These are phyloP conservation scores for Octonoba sinensis DNA, from an alignment of 2,888 invertebrate species.

Conservation along the genomic window DNA sequence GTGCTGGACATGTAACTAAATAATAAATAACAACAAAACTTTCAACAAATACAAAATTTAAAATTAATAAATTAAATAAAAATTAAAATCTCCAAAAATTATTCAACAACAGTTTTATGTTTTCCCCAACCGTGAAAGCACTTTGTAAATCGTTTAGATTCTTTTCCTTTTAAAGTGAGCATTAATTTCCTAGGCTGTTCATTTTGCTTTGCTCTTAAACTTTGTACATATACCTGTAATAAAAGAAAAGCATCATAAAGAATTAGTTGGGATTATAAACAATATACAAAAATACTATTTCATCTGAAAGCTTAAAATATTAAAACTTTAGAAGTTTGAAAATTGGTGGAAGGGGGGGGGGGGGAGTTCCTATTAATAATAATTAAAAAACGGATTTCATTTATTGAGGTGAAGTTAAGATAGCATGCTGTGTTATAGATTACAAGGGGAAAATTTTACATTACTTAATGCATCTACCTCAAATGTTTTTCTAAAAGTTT, in stretches of 20 bases:
- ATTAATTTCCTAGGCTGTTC: slow-evolving; percentile 91
- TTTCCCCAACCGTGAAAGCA: slow-evolving; percentile 99
- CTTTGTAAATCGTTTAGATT: slow-evolving; percentile 93
- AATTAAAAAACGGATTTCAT: too few relatives aligned
- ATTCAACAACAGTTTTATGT: slow-evolving; percentile 85
- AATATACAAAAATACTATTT: neutral
- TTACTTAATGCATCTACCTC: too few relatives aligned
- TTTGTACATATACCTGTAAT: slow-evolving; percentile 93
- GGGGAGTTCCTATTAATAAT: too few relatives aligned
- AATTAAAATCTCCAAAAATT: neutral
- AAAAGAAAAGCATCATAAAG: slow-evolving; percentile 10
- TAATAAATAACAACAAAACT: too few relatives aligned
- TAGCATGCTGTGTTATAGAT: too few relatives aligned
- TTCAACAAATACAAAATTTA: too few relatives aligned
- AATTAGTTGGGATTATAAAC: neutral
- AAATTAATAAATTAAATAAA: too few relatives aligned
- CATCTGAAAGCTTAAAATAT: neutral
- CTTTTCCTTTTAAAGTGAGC: slow-evolving; percentile 94
- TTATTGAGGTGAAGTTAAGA: too few relatives aligned
- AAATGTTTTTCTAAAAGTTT: too few relatives aligned
- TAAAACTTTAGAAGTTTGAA: neutral
- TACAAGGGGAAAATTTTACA: too few relatives aligned
- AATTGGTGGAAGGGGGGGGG: too few relatives aligned
- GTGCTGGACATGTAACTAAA: too few relatives aligned
- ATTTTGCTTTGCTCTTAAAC: slow-evolving; percentile 94